Percentiles rank a stretch among this genome's conserved stretches.
These are phyloP conservation scores for Nyctalus aviator DNA, from an alignment of 2,797 vertebrate genomes.

Conservation along the genomic window DNA sequence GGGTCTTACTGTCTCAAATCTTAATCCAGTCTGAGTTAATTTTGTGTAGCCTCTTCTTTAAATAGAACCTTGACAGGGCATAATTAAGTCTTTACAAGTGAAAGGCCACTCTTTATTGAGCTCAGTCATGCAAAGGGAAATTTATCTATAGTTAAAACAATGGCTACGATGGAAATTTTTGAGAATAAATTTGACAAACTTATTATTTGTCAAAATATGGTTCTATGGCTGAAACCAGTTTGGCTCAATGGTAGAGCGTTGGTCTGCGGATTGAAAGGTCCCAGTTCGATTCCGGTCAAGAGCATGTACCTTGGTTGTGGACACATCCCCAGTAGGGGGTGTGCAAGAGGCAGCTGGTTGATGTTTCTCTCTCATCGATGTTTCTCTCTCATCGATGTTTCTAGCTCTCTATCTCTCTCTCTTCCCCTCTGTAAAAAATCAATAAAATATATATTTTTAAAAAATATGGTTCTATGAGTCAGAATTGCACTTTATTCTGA, in stretches of 20 bases:
- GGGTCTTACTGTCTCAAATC: background rate
- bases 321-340: no score
- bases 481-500: background rate
- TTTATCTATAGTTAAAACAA: background rate
- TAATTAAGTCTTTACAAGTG: background rate
- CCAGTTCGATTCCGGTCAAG: no score
- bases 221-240: background rate
- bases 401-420: no score
- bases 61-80: background rate
- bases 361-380: no score
- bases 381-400: no score
- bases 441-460: no score
- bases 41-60: background rate
- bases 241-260: no score
- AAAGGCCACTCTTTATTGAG: background rate
- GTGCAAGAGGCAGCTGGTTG: no score
- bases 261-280: no score
- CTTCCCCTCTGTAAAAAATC: no score
- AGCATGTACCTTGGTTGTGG: no score
- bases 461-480: background rate
- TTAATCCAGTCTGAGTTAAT: background rate
- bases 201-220: background rate
- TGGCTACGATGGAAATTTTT: background rate
- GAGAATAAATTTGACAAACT: background rate
- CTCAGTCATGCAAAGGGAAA: background rate